Conservation (phyloP, 2,113 vertebrate species). For the Mesoclemmys tuberculata region DNA sequence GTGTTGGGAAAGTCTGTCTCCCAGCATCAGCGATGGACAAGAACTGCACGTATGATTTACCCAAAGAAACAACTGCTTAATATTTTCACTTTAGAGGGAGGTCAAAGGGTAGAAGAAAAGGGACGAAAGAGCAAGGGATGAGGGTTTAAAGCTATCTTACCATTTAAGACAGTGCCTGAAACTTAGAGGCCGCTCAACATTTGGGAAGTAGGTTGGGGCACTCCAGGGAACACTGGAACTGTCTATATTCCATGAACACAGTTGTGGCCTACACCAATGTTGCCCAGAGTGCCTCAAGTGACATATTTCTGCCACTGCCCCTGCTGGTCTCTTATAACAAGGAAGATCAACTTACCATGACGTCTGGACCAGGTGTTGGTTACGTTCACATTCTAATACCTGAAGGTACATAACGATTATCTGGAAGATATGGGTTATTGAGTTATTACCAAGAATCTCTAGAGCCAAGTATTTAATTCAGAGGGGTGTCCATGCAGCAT, state of each 20-base stretch:
- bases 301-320: slow-evolving; percentile 81
- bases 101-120: slow-evolving; percentile 41
- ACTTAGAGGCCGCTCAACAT: slow-evolving; percentile 71
- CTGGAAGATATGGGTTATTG: slow-evolving; percentile 85
- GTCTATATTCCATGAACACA: slow-evolving; percentile 50
- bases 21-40: background rate
- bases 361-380: slow-evolving; percentile 89
- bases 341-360: slow-evolving; percentile 88
- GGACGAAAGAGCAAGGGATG: slow-evolving; percentile 21
- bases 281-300: slow-evolving; percentile 76
- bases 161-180: slow-evolving; percentile 71
- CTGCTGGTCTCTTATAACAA: slow-evolving; percentile 76
- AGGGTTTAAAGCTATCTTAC: slow-evolving; percentile 76
- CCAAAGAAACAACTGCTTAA: background rate
- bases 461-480: slow-evolving; percentile 53
- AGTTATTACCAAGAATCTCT: slow-evolving; percentile 77
- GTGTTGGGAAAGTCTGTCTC: background rate
- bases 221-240: slow-evolving; percentile 65
- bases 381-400: slow-evolving; percentile 91
- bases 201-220: slow-evolving; percentile 67
- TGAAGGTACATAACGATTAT: slow-evolving; percentile 94
- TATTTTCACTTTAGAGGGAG: slow-evolving; percentile 31
- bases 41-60: background rate
- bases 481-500: slow-evolving; percentile 67
- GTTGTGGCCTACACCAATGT: slow-evolving; percentile 59